Evolutionary conservation across 2,888 invertebrate genomes (phyloP), one percentile per base, ranked within the genome.

Genomic region (Tolmerus cingulatus): DNA sequence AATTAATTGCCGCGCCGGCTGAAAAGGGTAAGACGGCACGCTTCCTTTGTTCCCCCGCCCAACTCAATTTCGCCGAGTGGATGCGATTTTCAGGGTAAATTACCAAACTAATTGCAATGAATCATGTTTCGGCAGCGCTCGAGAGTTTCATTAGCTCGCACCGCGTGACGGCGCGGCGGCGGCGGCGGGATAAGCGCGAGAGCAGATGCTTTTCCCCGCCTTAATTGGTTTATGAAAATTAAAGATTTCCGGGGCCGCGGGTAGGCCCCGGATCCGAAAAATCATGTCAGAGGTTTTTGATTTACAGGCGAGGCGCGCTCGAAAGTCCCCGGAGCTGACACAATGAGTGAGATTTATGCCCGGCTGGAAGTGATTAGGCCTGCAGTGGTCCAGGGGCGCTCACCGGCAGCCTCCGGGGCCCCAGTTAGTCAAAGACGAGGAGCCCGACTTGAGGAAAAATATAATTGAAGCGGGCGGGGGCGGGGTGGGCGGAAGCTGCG

Each of bases 51-150:
- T 66, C 66, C 12, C 30, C 30, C 51, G 27, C 30, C 43, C 16
- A 40, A 23, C 30, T 23, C 79, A 79, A 46, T 30, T 78, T 78
- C 40, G 43, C 46, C 23, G 23, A 40, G 43, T 51, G 27, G 79
- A 79, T 79, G 51, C 51, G 79, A 79, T 79, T 82, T 82, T 82
- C 82, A 46, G 66, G 37, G 51, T 82, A 82, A 82, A 82, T 82
- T 82, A 82, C 55, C 37, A 27, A 55, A 82, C 34, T 82, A 66
- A 82, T 82, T 66, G 55, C 82, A 57, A 66, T 82, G 66, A 82
- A 82, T 82, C 82, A 82, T 82, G 40, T 57, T 82, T 82, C 43
- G 51, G n/a, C 55, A 81, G 81, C 19, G 78, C 46, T 78, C 40
- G 30, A 51, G 46, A 46, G 37, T 79, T 46, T 79, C 51, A 79